phyloP scores from a whole-genome alignment of 2,797 vertebrate species.

The Ataeniobius toweri region DNA sequence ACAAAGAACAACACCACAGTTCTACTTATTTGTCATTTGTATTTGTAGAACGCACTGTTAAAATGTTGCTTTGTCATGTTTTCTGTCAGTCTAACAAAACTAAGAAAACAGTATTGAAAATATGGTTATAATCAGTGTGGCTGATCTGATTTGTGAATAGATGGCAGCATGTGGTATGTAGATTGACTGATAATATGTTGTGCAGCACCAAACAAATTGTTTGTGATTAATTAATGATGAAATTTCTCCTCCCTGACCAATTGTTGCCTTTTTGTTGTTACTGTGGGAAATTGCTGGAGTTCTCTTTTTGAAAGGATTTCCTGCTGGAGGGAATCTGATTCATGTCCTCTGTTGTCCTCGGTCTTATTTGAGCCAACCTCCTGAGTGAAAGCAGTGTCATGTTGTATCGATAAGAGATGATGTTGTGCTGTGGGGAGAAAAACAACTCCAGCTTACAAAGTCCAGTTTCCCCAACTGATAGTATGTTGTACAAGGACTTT shows the following conservation, averaged over 20 bases:
- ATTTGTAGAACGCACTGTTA: no score
- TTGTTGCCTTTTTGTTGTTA: background rate
- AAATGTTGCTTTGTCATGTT: constrained; percentile 24
- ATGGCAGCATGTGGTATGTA: background rate
- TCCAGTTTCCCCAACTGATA: constrained; percentile 21
- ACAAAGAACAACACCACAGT: background rate
- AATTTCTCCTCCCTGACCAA: constrained; percentile 28
- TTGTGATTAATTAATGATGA: constrained; percentile 26
- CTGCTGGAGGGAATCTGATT: constrained; percentile 52
- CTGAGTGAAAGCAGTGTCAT: constrained; percentile 17
- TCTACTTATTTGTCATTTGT: no score
- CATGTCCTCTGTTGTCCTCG: constrained; percentile 46
- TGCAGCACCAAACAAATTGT: background rate
- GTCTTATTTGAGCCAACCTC: constrained; percentile 42
- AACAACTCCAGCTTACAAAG: constrained; percentile 6
- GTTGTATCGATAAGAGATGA: constrained; percentile 53
- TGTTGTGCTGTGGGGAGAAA: constrained; percentile 13
- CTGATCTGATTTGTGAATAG: constrained; percentile 18
- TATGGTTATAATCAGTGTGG: background rate
- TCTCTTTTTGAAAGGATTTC: constrained; percentile 47
- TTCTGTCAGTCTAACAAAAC: background rate
- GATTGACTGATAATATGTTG: constrained; percentile 13
- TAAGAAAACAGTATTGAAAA: background rate
- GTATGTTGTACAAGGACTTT: background rate
- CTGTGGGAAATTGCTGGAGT: constrained; percentile 7